Base-by-base conservation (phyloP, 1,140 invertebrate genomes). In the Camponotus vicinus region DNA sequence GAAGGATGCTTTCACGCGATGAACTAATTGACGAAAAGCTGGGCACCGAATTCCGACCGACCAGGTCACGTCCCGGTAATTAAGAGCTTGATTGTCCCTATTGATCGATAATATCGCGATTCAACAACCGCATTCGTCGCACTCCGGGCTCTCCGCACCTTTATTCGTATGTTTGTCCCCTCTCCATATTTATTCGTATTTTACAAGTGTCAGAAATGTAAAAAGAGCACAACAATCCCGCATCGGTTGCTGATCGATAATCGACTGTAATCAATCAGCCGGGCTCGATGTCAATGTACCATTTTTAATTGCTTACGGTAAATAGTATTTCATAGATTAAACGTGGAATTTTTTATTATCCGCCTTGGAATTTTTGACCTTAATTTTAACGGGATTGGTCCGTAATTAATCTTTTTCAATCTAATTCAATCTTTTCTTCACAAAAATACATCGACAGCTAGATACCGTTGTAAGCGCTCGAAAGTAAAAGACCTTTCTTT, bases 71-170 rank as follows among this genome's bases (percentile, higher is more conserved):
- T 89, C 85, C 79, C 21, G 45, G 40, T 85, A 85, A 90, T 90
- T 87, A 90, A 89, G 49, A 86, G n/a, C 57, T 32, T 75, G 61
- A 89, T 90, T 89, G 88, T 90, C 59, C 77, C 88, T 82, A 89
- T 80, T 80, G 89, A 90, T 90, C 76, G 88, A 71, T 88, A 86
- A 90, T 27, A 27, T 90, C 42, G 79, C 45, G 64, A 76, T 75
- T 89, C 84, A 89, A 87, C 79, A 79, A 89, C 73, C 67, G 70
- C 88, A 49, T 40, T 4, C 71, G 40, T 52, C 64, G 21, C 69
- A 42, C 63, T 27, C 0, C 37, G 79, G 5, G 63, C 32, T 59
- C 57, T 42, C 45, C 21, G 8, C 52, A 52, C 37, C 11, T 73
- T 82, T 82, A 61, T 82, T 73, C 79, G 45, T 71, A 61, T 52